Conservation (phyloP, 2,113 vertebrate species). For the Eolophus roseicapilla region DNA sequence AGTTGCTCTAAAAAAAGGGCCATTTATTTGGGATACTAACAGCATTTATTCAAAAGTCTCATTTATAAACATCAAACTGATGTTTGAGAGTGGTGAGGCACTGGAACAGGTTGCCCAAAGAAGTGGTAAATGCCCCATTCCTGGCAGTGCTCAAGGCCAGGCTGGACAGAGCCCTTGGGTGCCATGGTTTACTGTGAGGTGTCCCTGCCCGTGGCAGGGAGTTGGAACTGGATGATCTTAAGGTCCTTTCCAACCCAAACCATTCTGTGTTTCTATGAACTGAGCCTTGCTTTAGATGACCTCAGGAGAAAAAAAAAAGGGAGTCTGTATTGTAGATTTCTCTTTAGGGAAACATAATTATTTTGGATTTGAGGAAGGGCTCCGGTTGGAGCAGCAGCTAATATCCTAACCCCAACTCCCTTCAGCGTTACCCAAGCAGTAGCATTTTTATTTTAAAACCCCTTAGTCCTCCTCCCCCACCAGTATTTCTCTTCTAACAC, state of each 20-base stretch:
- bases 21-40: neutral
- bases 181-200: neutral
- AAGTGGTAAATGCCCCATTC: neutral
- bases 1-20: neutral
- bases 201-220: neutral
- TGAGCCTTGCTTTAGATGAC: neutral
- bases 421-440: slow-evolving; percentile 32
- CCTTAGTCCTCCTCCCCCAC: slow-evolving; percentile 39
- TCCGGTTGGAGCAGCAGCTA: slow-evolving; percentile 20
- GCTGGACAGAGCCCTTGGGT: neutral
- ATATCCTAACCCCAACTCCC: slow-evolving; percentile 28
- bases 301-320: neutral
- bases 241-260: neutral
- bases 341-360: slow-evolving; percentile 45
- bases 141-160: neutral
- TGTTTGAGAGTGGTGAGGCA: neutral
- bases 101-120: neutral
- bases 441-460: slow-evolving; percentile 30
- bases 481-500: slow-evolving; percentile 61
- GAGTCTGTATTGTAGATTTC: neutral
- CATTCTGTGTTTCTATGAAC: neutral
- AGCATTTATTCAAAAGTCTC: neutral
- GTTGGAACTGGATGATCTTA: neutral
- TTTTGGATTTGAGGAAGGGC: slow-evolving; percentile 14
- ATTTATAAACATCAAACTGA: neutral